Conservation (phyloP, 2,113 vertebrate genomes). For the Datnioides undecimradiatus region DNA sequence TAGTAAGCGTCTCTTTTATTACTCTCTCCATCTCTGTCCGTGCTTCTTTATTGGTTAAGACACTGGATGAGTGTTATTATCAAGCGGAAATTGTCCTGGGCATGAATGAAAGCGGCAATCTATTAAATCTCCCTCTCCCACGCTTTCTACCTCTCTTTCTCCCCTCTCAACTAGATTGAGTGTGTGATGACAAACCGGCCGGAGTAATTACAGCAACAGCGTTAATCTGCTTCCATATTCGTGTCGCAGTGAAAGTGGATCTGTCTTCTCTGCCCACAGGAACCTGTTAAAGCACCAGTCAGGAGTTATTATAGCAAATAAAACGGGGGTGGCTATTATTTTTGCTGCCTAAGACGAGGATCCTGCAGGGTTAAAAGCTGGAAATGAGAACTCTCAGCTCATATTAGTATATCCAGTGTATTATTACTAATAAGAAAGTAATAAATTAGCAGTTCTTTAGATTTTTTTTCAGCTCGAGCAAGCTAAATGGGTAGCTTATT, state of each 20-base stretch:
- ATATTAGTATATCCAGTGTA: neutral
- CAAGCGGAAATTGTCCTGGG: conserved; percentile 66
- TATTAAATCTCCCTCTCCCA: conserved; percentile 61
- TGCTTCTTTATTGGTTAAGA: conserved; percentile 65
- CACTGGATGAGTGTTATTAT: conserved; percentile 67
- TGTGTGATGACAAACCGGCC: conserved; percentile 54
- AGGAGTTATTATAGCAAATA: conserved; percentile 33
- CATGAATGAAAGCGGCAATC: conserved; percentile 62
- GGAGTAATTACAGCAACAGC: conserved; percentile 73
- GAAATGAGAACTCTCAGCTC: conserved; percentile 17
- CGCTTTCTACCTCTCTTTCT: conserved; percentile 15
- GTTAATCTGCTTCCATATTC: conserved; percentile 77
- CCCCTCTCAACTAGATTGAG: conserved; percentile 29
- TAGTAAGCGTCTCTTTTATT: conserved; percentile 52
- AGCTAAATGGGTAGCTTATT: too few relatives aligned
- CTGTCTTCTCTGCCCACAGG: conserved; percentile 37
- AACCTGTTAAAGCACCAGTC: conserved; percentile 26
- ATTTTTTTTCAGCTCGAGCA: too few relatives aligned
- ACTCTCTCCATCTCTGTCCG: conserved; percentile 56
- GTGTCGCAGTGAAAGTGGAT: conserved; percentile 47
- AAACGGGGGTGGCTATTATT: conserved; percentile 22
- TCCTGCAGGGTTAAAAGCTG: conserved; percentile 3
- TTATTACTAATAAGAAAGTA: neutral
- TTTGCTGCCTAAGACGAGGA: conserved; percentile 19
- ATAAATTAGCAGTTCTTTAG: neutral